Evolutionary conservation across 2,888 invertebrate species (phyloP), one percentile per base, ranked within the genome.

Genomic region (Empis stercorea): DNA sequence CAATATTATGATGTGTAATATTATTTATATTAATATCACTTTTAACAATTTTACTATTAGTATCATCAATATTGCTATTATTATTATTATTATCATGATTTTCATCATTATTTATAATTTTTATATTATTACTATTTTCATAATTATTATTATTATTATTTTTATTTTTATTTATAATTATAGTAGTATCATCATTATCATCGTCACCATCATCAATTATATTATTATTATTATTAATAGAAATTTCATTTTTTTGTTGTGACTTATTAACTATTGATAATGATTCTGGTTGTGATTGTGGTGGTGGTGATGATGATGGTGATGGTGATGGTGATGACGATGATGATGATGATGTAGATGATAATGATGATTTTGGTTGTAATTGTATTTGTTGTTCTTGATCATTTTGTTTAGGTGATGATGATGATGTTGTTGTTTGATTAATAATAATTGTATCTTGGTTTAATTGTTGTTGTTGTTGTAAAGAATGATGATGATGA

Each of bases 141-240:
- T 39, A n/a, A 23, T 40, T 23, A 32, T 40, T 27, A 38, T 38
- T 38, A 38, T 44, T 30, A 27, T 38, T 30, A 38, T 44, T 27
- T 9, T 17, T 38, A 37, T 15, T 37, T 10, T 10, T 16, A 16
- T 37, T 15, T 10, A 16, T 37, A 20, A 20, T 20, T 20, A 20
- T 4, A 20, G 20, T 3, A 37, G 14, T 2, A 37, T 37, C 7
- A 15, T 36, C 15, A 17, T 38, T 9, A 17, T 17, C 17, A 38
- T 38, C 17, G 14, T 30, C 27, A 14, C n/a, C 27, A 37, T 30
- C 38, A 23, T 45, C 27, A 44, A 47, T 50, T 43, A 17, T 52
- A 49, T 30, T 49, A 36, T 45, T 52, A 49, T 43, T 49, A 47
- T 38, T 51, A 51, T 46, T 51, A 49, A n/a, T 27, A 27, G 23